phyloP scores from a whole-genome alignment of 1,140 invertebrate species.

The Apocrypta bakeri region DNA sequence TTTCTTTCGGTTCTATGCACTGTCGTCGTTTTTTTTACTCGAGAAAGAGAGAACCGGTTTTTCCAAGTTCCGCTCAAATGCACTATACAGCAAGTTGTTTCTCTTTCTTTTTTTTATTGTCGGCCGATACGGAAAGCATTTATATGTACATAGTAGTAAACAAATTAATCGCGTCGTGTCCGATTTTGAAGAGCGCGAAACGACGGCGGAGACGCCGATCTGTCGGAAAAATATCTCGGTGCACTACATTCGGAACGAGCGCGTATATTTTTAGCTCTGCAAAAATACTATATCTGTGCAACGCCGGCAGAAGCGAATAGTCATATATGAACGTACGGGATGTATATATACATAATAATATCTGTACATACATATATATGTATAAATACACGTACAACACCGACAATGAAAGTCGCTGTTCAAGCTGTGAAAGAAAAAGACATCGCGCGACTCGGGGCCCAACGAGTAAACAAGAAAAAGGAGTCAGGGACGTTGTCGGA shows the following conservation, averaged over 20 bases:
- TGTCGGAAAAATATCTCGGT: too few species aligned
- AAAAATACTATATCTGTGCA: neutral
- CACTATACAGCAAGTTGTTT: neutral
- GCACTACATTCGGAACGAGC: too few species aligned
- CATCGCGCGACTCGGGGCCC: neutral
- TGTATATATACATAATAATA: too few species aligned
- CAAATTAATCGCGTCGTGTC: neutral
- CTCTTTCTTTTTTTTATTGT: neutral
- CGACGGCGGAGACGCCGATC: too few species aligned
- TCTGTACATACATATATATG: too few species aligned
- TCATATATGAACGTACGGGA: neutral
- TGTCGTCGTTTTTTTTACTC: neutral
- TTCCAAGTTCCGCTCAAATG: neutral
- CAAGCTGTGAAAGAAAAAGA: neutral
- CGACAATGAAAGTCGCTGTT: neutral
- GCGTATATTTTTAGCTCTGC: neutral
- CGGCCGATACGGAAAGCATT: neutral
- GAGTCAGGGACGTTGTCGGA: neutral
- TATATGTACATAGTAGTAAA: neutral
- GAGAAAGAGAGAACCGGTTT: neutral
- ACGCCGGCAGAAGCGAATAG: neutral
- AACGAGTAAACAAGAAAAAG: neutral
- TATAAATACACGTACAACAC: too few species aligned
- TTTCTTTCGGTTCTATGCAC: neutral
- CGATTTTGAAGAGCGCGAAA: too few species aligned